Conservation (phyloP, 2,888 invertebrate species). For the Cerastis rubricosa region DNA sequence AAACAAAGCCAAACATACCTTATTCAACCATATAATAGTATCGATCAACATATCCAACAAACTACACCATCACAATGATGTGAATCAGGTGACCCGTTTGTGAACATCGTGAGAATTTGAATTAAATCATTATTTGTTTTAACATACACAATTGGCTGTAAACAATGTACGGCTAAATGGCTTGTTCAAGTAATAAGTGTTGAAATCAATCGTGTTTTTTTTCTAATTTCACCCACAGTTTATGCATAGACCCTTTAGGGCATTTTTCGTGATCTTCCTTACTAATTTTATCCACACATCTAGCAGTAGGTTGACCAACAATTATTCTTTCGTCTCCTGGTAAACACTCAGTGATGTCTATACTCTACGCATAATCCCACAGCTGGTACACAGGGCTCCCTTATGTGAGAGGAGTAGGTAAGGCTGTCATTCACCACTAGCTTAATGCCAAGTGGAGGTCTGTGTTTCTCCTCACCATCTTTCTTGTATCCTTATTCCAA, state of each 20-base stretch:
- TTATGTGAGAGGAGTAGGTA: neutral
- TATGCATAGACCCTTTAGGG: neutral
- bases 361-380: neutral
- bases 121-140: constrained; percentile 63
- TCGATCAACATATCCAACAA: constrained; percentile 51
- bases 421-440: neutral
- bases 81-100: constrained; percentile 81
- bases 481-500: too few species aligned
- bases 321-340: neutral
- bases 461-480: too few species aligned
- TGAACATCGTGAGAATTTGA: constrained; percentile 69
- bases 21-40: constrained; percentile 44
- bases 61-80: constrained; percentile 74
- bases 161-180: constrained; percentile 25
- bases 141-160: constrained; percentile 57
- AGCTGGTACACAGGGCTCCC: neutral
- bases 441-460: too few species aligned
- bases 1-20: constrained; percentile 33
- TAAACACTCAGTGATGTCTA: neutral
- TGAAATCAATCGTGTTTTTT: neutral
- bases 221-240: neutral
- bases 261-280: neutral
- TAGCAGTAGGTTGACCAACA: neutral
- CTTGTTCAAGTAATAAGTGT: constrained; percentile 25
- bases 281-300: neutral